These are phyloP conservation scores for Anneissia japonica DNA, from an alignment of 35 echinoderm and acorn worm genomes.

Conservation along the genomic window DNA sequence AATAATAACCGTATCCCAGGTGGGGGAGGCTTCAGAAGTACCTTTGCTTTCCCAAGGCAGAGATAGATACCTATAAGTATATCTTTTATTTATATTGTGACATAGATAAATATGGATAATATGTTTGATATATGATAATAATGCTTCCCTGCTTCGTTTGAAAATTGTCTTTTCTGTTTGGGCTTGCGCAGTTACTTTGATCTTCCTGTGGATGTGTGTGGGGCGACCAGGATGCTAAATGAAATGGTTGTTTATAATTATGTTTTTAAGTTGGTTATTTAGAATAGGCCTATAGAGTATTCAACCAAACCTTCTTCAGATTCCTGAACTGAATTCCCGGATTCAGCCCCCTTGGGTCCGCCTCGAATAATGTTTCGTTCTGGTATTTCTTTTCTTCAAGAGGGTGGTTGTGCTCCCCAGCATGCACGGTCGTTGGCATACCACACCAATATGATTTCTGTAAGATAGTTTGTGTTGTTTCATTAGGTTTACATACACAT, in stretches of 20 bases:
- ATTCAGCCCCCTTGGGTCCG: constrained; percentile 44
- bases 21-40: too few species aligned
- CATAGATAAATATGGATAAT: too few species aligned
- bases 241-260: neutral
- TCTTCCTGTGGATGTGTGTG: too few species aligned
- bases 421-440: neutral
- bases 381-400: neutral
- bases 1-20: too few species aligned
- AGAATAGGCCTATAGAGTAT: neutral
- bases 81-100: too few species aligned
- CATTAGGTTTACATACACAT: neutral
- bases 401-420: neutral
- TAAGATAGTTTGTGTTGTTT: neutral
- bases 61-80: too few species aligned
- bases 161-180: too few species aligned
- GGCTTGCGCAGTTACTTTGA: too few species aligned
- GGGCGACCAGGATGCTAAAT: too few species aligned
- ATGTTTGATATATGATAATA: too few species aligned
- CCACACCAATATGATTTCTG: neutral
- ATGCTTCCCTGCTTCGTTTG: too few species aligned
- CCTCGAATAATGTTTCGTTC: constrained; percentile 43
- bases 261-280: neutral
- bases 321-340: constrained; percentile 44
- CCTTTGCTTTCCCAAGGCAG: too few species aligned
- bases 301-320: constrained; percentile 49